A percentile compares a stretch with the other conserved stretches of the same genome.
These are phyloP conservation scores for Apotomis capreana DNA, from an alignment of 2,888 invertebrate species.

Conservation along the genomic window DNA sequence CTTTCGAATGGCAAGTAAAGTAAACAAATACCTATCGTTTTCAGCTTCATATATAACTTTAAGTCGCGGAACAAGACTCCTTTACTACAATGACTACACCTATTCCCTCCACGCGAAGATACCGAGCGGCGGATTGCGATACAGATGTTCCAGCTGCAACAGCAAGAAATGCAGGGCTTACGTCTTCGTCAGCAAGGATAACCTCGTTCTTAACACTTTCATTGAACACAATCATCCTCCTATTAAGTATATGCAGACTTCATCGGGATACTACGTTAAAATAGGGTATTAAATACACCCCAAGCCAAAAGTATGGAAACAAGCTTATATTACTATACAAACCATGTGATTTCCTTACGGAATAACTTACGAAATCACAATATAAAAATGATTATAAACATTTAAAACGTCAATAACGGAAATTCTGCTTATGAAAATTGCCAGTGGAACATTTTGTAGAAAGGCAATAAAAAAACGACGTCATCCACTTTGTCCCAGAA, in stretches of 20 bases:
- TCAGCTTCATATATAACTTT: constrained; percentile 24
- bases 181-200: constrained; percentile 11
- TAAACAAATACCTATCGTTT: not conserved
- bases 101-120: constrained; percentile 7
- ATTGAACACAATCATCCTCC: constrained; percentile 26
- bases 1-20: not conserved
- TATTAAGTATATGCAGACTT: constrained; percentile 5
- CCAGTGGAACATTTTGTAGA: no score
- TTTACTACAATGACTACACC: constrained; percentile 16
- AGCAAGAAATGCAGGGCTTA: constrained; percentile 19
- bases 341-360: no score
- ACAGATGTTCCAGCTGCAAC: constrained; percentile 14
- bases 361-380: no score
- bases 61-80: constrained; percentile 17
- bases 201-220: not conserved
- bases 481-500: no score
- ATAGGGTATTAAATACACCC: not conserved
- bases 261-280: constrained; percentile 8
- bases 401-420: no score
- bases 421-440: no score
- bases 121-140: constrained; percentile 4
- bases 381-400: no score
- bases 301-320: no score
- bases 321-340: no score
- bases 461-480: no score